Conservation (phyloP, 2,797 vertebrate species). For the Oreortyx pictus region DNA sequence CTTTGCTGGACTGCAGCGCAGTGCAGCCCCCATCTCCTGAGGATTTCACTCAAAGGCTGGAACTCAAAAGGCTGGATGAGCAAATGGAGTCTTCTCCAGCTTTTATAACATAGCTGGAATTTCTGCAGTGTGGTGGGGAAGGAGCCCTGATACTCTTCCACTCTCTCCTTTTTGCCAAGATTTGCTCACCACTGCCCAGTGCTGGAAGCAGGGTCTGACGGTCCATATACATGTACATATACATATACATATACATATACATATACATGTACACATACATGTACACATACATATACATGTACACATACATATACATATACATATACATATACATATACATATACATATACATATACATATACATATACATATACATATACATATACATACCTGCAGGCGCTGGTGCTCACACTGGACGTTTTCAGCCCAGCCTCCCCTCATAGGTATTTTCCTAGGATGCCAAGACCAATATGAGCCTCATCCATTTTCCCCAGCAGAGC, state of each 20-base stretch:
- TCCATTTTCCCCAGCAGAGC: slow-evolving; percentile 22
- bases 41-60: background rate
- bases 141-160: background rate
- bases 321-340: too few relatives aligned
- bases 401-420: background rate
- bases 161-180: background rate
- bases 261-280: too few relatives aligned
- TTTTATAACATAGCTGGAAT: accelerated
- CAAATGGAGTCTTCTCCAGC: background rate
- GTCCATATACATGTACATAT: too few relatives aligned
- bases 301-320: too few relatives aligned
- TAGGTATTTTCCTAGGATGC: background rate
- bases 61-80: too few relatives aligned
- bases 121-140: background rate
- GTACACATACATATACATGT: too few relatives aligned
- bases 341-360: too few relatives aligned
- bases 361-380: too few relatives aligned
- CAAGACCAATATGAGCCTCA: background rate
- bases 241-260: too few relatives aligned
- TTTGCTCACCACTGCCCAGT: background rate
- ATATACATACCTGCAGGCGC: background rate
- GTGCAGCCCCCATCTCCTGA: background rate
- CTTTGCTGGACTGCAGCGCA: accelerated
- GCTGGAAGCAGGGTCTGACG: background rate
- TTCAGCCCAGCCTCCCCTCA: background rate